Evolutionary conservation across 2,113 vertebrate genomes (phyloP).

Genomic region (Corythaeola cristata): DNA sequence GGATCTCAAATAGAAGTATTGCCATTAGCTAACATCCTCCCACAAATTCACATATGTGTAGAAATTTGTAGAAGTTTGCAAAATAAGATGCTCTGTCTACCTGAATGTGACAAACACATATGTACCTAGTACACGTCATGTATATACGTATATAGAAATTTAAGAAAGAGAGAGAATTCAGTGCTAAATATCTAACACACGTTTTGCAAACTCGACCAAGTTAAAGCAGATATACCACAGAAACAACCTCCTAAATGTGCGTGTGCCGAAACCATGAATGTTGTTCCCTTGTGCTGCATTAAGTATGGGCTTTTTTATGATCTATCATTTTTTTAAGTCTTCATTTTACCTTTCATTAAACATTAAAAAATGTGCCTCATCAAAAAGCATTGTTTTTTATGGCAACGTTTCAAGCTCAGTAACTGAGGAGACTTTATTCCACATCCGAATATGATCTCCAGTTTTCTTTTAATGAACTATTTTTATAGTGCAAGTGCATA

Average conservation of each 20-base stretch:
- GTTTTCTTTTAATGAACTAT: conserved; percentile 43
- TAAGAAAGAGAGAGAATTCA: background rate
- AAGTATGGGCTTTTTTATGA: conserved; percentile 5
- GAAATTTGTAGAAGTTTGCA: background rate
- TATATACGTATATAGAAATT: background rate
- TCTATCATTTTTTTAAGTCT: background rate
- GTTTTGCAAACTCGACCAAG: background rate
- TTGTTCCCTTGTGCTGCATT: conserved; percentile 5
- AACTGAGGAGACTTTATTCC: background rate
- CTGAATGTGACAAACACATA: background rate
- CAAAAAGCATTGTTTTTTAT: conserved; percentile 43
- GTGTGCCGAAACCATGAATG: background rate
- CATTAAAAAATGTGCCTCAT: conserved; percentile 39
- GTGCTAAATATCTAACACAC: background rate
- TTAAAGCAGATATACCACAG: background rate
- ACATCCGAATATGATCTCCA: background rate
- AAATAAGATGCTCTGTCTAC: background rate
- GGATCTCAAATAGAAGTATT: background rate
- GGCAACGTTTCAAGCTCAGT: conserved; percentile 41
- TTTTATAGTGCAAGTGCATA: conserved; percentile 31
- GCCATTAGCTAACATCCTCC: background rate
- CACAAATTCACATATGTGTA: background rate
- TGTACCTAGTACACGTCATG: no score
- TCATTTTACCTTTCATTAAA: conserved; percentile 62
- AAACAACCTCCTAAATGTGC: background rate